Evolutionary conservation across 2,113 vertebrate species (phyloP).

Genomic region (Empidonax alnorum): DNA sequence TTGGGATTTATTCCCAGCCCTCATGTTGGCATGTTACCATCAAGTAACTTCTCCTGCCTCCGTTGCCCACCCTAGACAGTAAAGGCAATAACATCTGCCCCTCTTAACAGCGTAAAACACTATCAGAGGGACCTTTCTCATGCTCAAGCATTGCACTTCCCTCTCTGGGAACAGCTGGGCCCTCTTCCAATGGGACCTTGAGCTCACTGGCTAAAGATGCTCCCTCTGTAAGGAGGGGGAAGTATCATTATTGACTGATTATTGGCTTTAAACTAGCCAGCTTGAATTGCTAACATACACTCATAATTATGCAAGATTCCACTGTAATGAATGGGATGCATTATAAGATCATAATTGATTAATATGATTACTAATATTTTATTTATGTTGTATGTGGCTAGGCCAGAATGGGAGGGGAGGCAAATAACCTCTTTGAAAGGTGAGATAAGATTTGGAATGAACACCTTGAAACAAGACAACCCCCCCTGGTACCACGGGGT

Average conservation of each 20-base stretch:
- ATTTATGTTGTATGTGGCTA: neutral
- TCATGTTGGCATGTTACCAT: fast-evolving
- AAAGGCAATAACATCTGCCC: neutral
- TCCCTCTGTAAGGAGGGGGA: neutral
- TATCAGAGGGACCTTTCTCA: fast-evolving
- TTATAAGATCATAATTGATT: neutral
- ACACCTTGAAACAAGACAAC: neutral
- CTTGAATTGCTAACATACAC: neutral
- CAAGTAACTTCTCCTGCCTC: neutral
- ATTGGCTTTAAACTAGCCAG: neutral
- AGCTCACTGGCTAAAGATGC: neutral
- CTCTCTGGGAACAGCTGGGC: neutral
- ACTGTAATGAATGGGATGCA: neutral
- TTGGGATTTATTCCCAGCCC: neutral
- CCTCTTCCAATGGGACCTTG: neutral
- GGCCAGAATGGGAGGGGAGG: neutral
- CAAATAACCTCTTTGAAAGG: neutral
- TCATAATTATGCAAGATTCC: neutral
- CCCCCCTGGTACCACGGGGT: neutral
- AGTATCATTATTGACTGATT: neutral
- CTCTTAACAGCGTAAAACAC: fast-evolving
- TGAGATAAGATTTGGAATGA: neutral
- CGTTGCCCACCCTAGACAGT: fast-evolving
- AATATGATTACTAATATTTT: neutral
- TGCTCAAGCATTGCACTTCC: neutral